These are phyloP conservation scores for Spheniscus mendiculus DNA, from an alignment of 2,113 vertebrate species.

Conservation along the genomic window DNA sequence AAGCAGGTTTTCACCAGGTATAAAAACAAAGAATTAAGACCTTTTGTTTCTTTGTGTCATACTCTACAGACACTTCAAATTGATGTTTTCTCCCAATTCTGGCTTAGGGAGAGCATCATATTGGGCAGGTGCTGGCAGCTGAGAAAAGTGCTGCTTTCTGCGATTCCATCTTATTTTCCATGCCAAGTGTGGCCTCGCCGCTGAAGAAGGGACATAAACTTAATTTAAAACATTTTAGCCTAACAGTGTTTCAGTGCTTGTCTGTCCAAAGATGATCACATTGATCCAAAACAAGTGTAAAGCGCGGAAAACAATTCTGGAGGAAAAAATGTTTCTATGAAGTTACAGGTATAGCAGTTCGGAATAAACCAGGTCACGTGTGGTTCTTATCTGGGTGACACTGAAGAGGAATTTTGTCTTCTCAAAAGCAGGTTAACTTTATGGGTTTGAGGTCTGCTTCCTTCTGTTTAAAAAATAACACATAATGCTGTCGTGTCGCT, in stretches of 20 bases:
- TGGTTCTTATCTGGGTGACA: not conserved
- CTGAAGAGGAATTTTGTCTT: not conserved
- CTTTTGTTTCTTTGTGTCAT: not conserved
- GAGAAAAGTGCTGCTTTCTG: not conserved
- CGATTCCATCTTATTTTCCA: not conserved
- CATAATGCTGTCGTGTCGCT: not conserved
- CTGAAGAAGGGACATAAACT: not conserved
- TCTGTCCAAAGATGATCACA: not conserved
- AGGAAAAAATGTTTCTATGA: not conserved
- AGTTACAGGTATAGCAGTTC: fast-evolving
- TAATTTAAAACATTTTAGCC: not conserved
- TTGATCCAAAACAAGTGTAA: not conserved
- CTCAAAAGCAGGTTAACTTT: not conserved
- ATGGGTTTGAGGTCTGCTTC: not conserved
- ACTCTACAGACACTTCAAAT: not conserved
- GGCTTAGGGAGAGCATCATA: not conserved
- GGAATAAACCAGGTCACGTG: not conserved
- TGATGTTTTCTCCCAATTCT: not conserved
- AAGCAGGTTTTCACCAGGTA: not conserved
- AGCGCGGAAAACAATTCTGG: not conserved
- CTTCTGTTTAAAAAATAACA: not conserved
- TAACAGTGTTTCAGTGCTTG: not conserved
- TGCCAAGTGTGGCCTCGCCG: not conserved
- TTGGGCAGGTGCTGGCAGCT: not conserved
- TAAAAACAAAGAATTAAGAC: not conserved